Conservation (phyloP, 2,888 invertebrate species). For the Onchidella celtica region DNA sequence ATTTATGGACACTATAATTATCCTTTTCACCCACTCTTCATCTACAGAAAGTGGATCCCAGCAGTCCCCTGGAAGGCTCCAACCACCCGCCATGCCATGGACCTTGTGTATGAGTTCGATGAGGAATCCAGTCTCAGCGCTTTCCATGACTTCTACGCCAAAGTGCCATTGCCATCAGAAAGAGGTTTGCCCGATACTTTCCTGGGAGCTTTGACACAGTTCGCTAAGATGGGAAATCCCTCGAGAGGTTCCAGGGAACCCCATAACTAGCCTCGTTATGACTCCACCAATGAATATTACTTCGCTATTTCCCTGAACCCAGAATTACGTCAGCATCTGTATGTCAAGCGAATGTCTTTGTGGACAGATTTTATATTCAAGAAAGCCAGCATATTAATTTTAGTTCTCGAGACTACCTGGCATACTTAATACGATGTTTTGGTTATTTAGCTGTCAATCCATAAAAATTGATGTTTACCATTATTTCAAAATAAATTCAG, state of each 20-base stretch:
- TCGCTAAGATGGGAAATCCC: conserved; percentile 34
- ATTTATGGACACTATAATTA: no score
- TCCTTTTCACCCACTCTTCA: no score
- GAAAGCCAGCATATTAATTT: neutral
- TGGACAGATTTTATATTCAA: conserved; percentile 30
- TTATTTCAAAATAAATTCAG: no score
- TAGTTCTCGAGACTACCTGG: no score
- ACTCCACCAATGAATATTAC: conserved; percentile 16
- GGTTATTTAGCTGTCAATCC: no score
- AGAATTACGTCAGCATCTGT: neutral
- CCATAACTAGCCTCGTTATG: conserved; percentile 10
- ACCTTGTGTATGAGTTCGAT: conserved; percentile 24
- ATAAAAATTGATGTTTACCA: no score
- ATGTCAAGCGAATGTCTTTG: conserved; percentile 2
- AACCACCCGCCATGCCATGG: conserved; percentile 20
- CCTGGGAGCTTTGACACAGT: conserved; percentile 1
- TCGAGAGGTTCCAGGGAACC: neutral
- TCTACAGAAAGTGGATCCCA: no score
- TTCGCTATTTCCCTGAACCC: conserved; percentile 1
- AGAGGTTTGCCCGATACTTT: neutral
- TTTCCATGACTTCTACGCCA: neutral
- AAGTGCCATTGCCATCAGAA: neutral
- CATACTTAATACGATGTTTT: no score
- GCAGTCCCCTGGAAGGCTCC: no score
- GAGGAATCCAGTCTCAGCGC: neutral